phyloP scores from a whole-genome alignment of 2,113 vertebrate species.

The Cairina moschata region DNA sequence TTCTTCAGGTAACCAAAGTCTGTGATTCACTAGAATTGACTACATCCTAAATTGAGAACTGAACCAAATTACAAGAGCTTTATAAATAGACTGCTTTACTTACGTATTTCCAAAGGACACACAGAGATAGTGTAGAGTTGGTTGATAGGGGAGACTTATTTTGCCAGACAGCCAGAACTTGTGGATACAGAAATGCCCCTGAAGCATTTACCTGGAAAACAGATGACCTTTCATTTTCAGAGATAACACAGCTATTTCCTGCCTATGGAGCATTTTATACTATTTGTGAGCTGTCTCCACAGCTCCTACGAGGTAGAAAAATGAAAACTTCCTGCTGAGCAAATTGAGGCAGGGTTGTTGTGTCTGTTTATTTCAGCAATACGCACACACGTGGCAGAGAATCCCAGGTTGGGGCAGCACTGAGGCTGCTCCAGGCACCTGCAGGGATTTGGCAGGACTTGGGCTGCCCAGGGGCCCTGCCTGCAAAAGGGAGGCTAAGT shows the following conservation, averaged over 20 bases:
- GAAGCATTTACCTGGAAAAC: neutral
- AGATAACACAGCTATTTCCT: neutral
- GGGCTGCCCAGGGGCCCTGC: neutral
- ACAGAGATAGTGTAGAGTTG: neutral
- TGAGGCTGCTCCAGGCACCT: fast-evolving
- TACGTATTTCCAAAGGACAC: neutral
- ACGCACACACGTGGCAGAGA: fast-evolving
- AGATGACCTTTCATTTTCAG: neutral
- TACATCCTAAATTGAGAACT: neutral
- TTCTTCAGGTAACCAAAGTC: neutral
- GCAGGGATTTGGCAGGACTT: fast-evolving
- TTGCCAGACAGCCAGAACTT: neutral
- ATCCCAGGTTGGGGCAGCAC: neutral
- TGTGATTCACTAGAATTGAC: neutral
- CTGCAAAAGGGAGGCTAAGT: neutral
- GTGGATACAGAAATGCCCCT: neutral
- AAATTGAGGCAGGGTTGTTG: neutral
- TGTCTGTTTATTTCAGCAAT: neutral
- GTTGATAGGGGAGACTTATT: neutral
- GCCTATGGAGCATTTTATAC: neutral
- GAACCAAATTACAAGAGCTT: neutral
- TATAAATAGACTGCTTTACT: neutral
- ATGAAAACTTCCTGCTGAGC: neutral
- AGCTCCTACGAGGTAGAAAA: neutral
- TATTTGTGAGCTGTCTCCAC: neutral